Evolutionary conservation across 1,140 invertebrate genomes (phyloP).

Genomic region (Bombus haemorrhoidalis): DNA sequence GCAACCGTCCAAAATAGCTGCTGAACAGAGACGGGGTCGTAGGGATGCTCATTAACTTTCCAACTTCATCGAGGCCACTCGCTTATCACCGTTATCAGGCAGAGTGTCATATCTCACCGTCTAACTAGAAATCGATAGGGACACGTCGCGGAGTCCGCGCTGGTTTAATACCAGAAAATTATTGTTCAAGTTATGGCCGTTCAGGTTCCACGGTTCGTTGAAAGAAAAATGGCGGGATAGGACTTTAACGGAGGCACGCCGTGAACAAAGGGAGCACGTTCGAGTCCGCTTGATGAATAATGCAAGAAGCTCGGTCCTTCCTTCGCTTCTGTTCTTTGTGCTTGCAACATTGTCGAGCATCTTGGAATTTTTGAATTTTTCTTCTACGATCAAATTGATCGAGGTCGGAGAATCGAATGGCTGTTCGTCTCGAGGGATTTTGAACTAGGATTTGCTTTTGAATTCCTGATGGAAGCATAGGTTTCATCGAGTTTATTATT

Average conservation of each 20-base stretch:
- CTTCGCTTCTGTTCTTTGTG: not conserved
- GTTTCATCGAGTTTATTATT: no score
- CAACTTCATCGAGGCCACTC: constrained; percentile 3
- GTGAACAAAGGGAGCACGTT: constrained; percentile 21
- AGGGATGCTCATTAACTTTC: constrained; percentile 31
- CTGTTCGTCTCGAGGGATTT: not conserved
- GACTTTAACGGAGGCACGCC: not conserved
- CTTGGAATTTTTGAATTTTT: not conserved
- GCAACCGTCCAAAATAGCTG: not conserved
- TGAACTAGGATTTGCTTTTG: not conserved
- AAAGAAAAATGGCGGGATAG: constrained; percentile 13
- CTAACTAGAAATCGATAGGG: constrained; percentile 40
- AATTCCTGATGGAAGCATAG: no score
- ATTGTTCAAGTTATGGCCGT: constrained; percentile 23
- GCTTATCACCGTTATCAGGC: constrained; percentile 15
- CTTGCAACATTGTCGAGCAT: constrained; percentile 7
- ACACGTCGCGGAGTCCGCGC: not conserved
- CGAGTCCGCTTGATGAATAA: constrained; percentile 28
- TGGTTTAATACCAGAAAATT: constrained; percentile 38
- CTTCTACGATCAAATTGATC: not conserved
- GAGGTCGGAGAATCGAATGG: not conserved
- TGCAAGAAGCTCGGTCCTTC: not conserved
- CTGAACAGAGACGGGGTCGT: not conserved
- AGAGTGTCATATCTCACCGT: constrained; percentile 10
- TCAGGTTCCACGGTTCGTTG: not conserved